A percentile compares a stretch with the other conserved stretches of the same genome.
These are phyloP conservation scores for Penelope pileata DNA, from an alignment of 2,113 vertebrate genomes.

Conservation along the genomic window DNA sequence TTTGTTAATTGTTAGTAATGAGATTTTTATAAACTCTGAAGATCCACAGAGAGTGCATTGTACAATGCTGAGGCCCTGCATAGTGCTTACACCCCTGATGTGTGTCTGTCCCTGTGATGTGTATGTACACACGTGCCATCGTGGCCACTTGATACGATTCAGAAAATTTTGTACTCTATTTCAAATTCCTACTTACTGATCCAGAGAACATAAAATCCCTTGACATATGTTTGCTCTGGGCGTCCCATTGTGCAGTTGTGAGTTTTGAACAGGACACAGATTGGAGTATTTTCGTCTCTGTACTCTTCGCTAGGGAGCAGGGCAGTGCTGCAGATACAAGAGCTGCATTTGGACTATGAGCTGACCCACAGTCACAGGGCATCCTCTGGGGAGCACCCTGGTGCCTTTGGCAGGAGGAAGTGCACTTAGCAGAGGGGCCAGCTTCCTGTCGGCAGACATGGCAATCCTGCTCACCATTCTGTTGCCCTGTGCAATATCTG, in stretches of 20 bases:
- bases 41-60: neutral
- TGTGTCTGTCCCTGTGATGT: accelerated
- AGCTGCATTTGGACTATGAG: neutral
- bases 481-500: neutral
- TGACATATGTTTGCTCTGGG: neutral
- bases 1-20: neutral
- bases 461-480: neutral
- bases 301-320: neutral
- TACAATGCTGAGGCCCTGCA: neutral
- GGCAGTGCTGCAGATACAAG: neutral
- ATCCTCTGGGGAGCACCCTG: neutral
- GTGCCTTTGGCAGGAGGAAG: neutral
- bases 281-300: neutral
- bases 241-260: neutral
- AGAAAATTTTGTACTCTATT: neutral
- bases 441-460: neutral
- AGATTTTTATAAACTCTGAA: neutral
- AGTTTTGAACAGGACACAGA: neutral
- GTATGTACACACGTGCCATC: accelerated
- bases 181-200: neutral
- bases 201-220: neutral
- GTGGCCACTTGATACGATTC: neutral
- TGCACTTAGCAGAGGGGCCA: neutral
- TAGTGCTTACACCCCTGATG: neutral
- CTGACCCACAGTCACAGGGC: neutral